These are phyloP conservation scores for Pteronura brasiliensis DNA, from an alignment of 2,113 vertebrate species.

Conservation along the genomic window DNA sequence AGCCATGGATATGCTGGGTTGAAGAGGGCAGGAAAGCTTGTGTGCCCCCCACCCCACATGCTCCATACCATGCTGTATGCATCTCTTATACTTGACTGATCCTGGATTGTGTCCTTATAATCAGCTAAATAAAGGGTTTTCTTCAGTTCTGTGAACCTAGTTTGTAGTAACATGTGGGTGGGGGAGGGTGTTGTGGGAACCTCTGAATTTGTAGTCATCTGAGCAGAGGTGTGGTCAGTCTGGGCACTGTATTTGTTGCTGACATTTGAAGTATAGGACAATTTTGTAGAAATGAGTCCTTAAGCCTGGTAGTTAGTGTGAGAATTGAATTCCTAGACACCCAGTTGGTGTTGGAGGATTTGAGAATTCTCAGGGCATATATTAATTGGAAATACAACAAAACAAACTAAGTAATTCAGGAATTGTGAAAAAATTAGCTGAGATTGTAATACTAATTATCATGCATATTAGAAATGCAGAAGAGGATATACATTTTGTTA, in stretches of 20 bases:
- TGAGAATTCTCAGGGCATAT: not conserved
- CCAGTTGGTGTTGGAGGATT: not conserved
- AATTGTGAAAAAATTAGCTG: conserved; percentile 30
- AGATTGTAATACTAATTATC: not conserved
- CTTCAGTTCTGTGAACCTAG: not conserved
- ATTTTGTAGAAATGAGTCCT: not conserved
- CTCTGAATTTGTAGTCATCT: not conserved
- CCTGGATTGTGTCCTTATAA: not conserved
- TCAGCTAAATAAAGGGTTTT: not conserved
- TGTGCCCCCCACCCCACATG: fast-evolving
- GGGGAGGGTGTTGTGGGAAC: fast-evolving
- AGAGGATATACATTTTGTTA: not conserved
- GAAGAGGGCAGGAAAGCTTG: not conserved
- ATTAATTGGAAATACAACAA: conserved; percentile 62
- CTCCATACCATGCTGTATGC: fast-evolving
- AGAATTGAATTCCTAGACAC: not conserved
- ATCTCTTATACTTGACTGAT: not conserved
- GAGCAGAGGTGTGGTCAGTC: fast-evolving
- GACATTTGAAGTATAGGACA: not conserved
- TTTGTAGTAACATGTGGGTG: not conserved
- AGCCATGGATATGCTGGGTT: not conserved
- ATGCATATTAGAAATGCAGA: not conserved
- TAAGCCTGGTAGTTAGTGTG: not conserved
- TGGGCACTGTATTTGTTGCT: not conserved
- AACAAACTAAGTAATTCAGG: conserved; percentile 55